Base-by-base conservation (phyloP, 1,140 invertebrate genomes). In the Penaeus japonicus region DNA sequence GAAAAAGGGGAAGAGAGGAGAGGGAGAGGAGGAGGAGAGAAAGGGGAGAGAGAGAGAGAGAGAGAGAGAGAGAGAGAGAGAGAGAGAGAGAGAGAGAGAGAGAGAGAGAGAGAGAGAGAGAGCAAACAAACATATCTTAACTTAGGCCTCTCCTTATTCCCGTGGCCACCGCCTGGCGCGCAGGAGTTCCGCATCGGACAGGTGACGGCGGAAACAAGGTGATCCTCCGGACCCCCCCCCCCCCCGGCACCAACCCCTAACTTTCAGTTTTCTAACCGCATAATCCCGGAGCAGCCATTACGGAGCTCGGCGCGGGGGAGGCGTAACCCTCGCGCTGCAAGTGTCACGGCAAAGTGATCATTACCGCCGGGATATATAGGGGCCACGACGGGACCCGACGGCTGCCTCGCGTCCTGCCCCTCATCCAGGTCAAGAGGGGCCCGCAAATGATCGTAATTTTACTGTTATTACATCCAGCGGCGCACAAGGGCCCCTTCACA, bases 251-350 rank as follows among this genome's bases (percentile, higher is more conserved):
- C 47, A 83, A 55, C 81, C 80, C 81, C 47, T 15, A 47, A 83
- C 81, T 65, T 83, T 83, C 81, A 83, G 81, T 83, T 83, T 83
- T 59, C 81, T 83, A 83, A 83, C 81, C 81, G 24, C 81, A 59
- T 62, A 83, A 83, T 83, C 81, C 62, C 15, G 55, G 39, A 62
- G 22, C 81, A 83, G 47, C 62, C 62, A 83, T 83, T 39, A 82
- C 57, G n/a, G 27, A n/a, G 32, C 18, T 22, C 55, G 35, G 79
- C 12, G 39, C 32, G 54, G 54, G 39, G 59, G 18, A 39, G 32
- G 24, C 81, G 59, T 83, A 59, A 83, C 59, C 80, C 81, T 83
- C 55, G 20, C 32, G 24, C 55, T 35, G 55, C 62, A n/a, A 4
- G 27, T 5, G n/a, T 5, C 81, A 12, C 17, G 18, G 57, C 22